Percentiles rank a stretch among this genome's conserved stretches.
phyloP scores from a whole-genome alignment of 2,888 invertebrate species.

The Brachyopa scutellaris region DNA sequence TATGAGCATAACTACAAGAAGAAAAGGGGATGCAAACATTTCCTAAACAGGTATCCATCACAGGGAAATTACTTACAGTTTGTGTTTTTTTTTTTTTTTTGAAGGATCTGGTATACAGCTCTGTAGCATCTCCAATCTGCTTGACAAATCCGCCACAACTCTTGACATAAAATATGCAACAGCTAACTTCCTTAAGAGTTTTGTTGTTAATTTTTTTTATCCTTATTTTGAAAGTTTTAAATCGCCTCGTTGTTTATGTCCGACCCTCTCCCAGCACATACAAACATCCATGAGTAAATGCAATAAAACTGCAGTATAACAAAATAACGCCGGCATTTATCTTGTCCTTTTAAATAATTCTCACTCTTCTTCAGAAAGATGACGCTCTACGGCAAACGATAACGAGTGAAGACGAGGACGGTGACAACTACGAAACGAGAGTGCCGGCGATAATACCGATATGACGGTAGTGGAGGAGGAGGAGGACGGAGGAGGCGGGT shows the following conservation, averaged over 20 bases:
- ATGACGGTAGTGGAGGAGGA: too few relatives aligned
- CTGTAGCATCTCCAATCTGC: slow-evolving; percentile 13
- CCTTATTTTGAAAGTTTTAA: slow-evolving; percentile 10
- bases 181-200: slow-evolving; percentile 36
- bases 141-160: slow-evolving; percentile 46
- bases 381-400: slow-evolving; percentile 41
- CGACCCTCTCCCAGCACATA: background rate
- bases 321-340: slow-evolving; percentile 69
- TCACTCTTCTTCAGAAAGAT: slow-evolving; percentile 9
- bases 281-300: too few relatives aligned
- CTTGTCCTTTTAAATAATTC: slow-evolving; percentile 68
- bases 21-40: background rate
- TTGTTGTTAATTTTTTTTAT: slow-evolving; percentile 3
- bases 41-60: slow-evolving; percentile 30
- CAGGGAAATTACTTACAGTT: slow-evolving; percentile 40
- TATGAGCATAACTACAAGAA: background rate
- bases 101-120: too few relatives aligned
- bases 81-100: too few relatives aligned
- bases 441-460: slow-evolving; percentile 15
- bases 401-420: slow-evolving; percentile 28
- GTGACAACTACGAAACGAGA: slow-evolving; percentile 8
- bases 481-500: background rate
- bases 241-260: background rate
- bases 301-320: slow-evolving; percentile 63
- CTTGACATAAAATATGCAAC: slow-evolving; percentile 59